Conservation (phyloP, 2,797 vertebrate genomes). For the Sebastes vulpes region DNA sequence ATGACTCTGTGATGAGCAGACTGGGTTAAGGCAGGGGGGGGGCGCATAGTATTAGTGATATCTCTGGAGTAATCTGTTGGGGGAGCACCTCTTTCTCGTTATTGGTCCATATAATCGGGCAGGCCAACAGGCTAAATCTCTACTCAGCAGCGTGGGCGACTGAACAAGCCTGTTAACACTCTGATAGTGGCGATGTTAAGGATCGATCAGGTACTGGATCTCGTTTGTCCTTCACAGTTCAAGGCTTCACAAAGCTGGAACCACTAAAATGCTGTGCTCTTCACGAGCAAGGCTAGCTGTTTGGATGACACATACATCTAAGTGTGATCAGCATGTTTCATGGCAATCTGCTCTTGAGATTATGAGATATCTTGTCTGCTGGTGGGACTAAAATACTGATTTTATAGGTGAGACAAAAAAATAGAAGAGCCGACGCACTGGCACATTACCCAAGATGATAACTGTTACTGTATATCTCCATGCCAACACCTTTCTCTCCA, state of each 20-base stretch:
- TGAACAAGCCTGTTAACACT: conserved; percentile 41
- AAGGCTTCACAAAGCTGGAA: neutral
- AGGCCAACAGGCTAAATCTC: conserved; percentile 27
- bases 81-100: conserved; percentile 11
- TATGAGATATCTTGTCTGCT: neutral
- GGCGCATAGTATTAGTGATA: conserved; percentile 2
- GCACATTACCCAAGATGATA: conserved; percentile 9
- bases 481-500: conserved; percentile 36
- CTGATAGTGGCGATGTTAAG: neutral
- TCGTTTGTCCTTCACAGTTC: conserved; percentile 33
- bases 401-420: neutral
- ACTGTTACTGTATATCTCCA: conserved; percentile 27
- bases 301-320: neutral
- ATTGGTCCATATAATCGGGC: conserved; percentile 24
- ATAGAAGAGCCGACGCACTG: neutral
- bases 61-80: conserved; percentile 20
- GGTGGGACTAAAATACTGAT: neutral
- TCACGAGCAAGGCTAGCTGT: neutral
- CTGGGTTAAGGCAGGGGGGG: neutral
- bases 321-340: neutral
- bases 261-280: neutral
- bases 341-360: neutral
- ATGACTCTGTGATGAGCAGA: neutral
- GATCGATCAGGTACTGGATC: conserved; percentile 17
- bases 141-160: conserved; percentile 20